Evolutionary conservation across 2,888 invertebrate species (phyloP), one percentile per base, ranked within the genome.

Genomic region (Meloe dianella): DNA sequence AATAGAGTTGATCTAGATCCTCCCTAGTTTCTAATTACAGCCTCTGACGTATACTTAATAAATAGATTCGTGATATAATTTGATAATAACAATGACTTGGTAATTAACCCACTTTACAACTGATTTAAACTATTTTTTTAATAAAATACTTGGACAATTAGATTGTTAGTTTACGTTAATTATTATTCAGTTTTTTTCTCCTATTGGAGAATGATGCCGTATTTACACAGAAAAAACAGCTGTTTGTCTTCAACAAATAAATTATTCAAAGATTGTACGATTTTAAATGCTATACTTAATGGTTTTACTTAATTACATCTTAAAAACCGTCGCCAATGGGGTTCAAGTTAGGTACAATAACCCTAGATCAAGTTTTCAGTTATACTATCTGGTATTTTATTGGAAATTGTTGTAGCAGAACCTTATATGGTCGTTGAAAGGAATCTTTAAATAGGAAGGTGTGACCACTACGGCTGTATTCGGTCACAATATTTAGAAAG

Each of bases 301-400:
- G 61, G 61, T 62, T 60, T 66, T 57, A 22, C 20, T 66, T 62
- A 62, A 62, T 66, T 66, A 59, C 57, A 27, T 54, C 51, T 60
- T 60, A 60, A 60, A 54, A 54, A 54, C 24, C 14, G 14, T 27
- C 54, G 14, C n/a, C 27, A 27, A 14, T 32, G 14, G 62, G 57
- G 62, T 62, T 62, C 62, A 62, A 30, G 30, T n/a, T 20, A 61
- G 41, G 58, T 63, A 57, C 59, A 63, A 63, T 61, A 66, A 63
- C 66, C 60, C 54, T 60, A 63, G 63, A 62, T 66, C 66, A 62
- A 66, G 61, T 65, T 57, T 61, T 63, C 58, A 63, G n/a, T 58
- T 41, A 41, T 24, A 56, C 54, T 29, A 62, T 62, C 32, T 57
- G 54, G 54, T 56, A 63, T 58, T 63, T 63, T 41, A 58, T 27